Conservation (phyloP, 2,113 vertebrate genomes). For the Channa maculata region DNA sequence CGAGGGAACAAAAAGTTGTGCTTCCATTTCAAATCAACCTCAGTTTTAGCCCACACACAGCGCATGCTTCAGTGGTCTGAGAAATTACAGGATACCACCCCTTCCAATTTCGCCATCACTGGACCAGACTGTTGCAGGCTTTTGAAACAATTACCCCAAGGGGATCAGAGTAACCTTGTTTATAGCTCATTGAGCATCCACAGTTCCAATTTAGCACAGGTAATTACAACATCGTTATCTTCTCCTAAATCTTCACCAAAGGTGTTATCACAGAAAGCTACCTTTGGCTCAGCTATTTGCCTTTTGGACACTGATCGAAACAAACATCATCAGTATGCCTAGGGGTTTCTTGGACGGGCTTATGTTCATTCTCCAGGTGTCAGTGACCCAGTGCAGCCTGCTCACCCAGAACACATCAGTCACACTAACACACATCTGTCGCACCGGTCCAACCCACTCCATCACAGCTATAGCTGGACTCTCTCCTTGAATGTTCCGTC, state of each 20-base stretch:
- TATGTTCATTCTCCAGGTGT: conserved; percentile 67
- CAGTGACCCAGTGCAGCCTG: conserved; percentile 59
- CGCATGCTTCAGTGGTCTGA: conserved; percentile 78
- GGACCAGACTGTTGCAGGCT: conserved; percentile 70
- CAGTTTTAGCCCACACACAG: conserved; percentile 66
- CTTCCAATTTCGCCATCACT: conserved; percentile 75
- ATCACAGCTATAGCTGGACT: conserved; percentile 64
- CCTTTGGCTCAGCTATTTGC: conserved; percentile 52
- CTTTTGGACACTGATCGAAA: conserved; percentile 60
- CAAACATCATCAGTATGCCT: conserved; percentile 57
- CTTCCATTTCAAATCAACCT: conserved; percentile 74
- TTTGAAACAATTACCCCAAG: conserved; percentile 79
- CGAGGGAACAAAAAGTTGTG: conserved; percentile 72
- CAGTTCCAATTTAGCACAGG: conserved; percentile 70
- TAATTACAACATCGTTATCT: conserved; percentile 76
- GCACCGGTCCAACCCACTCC: conserved; percentile 59
- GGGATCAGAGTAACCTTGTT: conserved; percentile 76
- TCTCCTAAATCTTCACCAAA: conserved; percentile 63
- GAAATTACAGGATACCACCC: conserved; percentile 80
- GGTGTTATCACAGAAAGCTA: conserved; percentile 51
- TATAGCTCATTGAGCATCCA: conserved; percentile 79
- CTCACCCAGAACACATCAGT: conserved; percentile 77
- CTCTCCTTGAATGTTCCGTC: conserved; percentile 68
- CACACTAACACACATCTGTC: conserved; percentile 77
- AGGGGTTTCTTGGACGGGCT: conserved; percentile 49